Evolutionary conservation across 2,888 invertebrate genomes (phyloP).

Genomic region (Nematopogon swammerdamellus): DNA sequence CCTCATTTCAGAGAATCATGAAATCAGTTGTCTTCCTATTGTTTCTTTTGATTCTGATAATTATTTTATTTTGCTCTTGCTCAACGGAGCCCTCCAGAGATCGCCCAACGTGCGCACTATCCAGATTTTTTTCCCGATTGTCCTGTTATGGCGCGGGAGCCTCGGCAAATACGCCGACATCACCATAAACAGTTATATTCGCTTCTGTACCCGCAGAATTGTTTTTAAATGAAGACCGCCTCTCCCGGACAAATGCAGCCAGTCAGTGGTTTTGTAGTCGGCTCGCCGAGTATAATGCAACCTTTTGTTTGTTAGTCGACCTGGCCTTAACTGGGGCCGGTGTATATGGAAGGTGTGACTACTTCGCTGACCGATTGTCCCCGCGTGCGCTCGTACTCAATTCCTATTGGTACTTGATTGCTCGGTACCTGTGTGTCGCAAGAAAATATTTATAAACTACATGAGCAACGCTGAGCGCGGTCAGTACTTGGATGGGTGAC

Average conservation of each 20-base stretch:
- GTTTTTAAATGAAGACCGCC: conserved; percentile 40
- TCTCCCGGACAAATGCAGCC: not conserved
- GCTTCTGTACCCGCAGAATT: conserved; percentile 50
- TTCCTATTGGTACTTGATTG: no score
- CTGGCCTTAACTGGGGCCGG: not conserved
- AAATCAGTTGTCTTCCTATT: no score
- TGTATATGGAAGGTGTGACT: not conserved
- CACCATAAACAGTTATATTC: conserved; percentile 50
- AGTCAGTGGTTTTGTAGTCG: not conserved
- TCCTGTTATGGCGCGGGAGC: not conserved
- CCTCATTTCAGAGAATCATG: no score
- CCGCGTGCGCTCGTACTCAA: no score
- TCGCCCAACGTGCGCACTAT: not conserved
- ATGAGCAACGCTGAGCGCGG: no score
- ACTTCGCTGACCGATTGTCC: not conserved
- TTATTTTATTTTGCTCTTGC: no score
- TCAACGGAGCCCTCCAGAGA: not conserved
- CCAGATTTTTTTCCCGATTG: not conserved
- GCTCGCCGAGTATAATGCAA: not conserved
- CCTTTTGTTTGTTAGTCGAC: not conserved
- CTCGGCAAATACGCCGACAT: conserved; percentile 17
- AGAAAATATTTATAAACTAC: no score
- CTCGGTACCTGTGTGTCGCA: no score
- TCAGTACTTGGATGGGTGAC: no score
- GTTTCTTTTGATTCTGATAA: no score